These are phyloP conservation scores for Melangyna quadrimaculata DNA, from an alignment of 2,888 invertebrate genomes.

Conservation along the genomic window DNA sequence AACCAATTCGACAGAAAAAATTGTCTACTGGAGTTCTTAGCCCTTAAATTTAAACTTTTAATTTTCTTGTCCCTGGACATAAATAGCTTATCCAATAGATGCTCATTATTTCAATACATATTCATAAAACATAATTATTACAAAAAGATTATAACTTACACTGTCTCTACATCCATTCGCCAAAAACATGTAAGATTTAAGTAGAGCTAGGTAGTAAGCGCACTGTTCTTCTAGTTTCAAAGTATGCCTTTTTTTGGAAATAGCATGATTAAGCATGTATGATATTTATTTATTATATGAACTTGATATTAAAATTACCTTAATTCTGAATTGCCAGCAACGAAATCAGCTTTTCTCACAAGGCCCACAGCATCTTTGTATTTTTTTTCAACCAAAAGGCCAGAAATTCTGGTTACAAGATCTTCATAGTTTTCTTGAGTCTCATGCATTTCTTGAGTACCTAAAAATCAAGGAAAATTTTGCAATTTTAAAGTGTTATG, in stretches of 20 bases:
- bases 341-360: constrained; percentile 78
- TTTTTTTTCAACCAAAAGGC: constrained; percentile 76
- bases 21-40: too few relatives aligned
- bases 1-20: too few relatives aligned
- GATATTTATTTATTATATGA: background rate
- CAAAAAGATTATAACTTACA: constrained; percentile 74
- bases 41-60: too few relatives aligned
- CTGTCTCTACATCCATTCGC: constrained; percentile 77
- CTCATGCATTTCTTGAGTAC: constrained; percentile 73
- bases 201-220: constrained; percentile 77
- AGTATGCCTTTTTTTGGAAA: constrained; percentile 71
- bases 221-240: constrained; percentile 78
- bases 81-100: too few relatives aligned
- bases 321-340: constrained; percentile 77
- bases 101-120: too few relatives aligned
- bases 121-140: too few relatives aligned
- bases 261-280: background rate
- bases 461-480: too few relatives aligned
- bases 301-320: constrained; percentile 67
- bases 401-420: constrained; percentile 76
- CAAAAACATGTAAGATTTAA: constrained; percentile 79
- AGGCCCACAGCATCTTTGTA: constrained; percentile 78
- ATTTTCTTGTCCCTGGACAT: too few relatives aligned
- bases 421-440: constrained; percentile 78
- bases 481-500: too few relatives aligned